Base-by-base conservation (phyloP, 1,140 invertebrate species). In the Hyphantria cunea region DNA sequence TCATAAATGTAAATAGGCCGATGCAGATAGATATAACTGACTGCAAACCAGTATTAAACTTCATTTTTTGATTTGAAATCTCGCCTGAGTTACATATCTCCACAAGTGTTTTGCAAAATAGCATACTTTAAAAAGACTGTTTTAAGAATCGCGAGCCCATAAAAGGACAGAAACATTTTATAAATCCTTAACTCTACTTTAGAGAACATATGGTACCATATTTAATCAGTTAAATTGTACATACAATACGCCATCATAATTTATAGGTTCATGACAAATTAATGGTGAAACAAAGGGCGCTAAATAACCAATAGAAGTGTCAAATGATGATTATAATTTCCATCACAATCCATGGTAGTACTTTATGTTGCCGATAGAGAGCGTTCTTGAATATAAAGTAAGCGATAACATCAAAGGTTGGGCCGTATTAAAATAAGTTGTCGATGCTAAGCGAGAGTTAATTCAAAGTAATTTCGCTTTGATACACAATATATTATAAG, bases 241-340 rank as follows among this genome's bases (percentile, higher is more conserved):
- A 17, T 14, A 48, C 45, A 51, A 60, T 42, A 60, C 48, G 25
- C 34, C 32, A 9, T 44, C 48, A 33, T 42, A 3, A 25, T 25
- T 25, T 25, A 25, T 25, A 25, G 17, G 17, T 25, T 25, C 17
- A 25, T 25, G 6, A 59, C 33, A 31, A 59, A 54, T 65, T 59
- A 62, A 59, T 66, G 59, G 45, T 45, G 31, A 58, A 61, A 72
- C 73, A 68, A 70, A 62, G 67, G 58, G 64, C 66, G 61, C 52
- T 66, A 65, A 64, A 68, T 76, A 78, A 74, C 50, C 73, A 63
- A 70, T 63, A 48, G 65, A 64, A 65, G 71, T 78, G 73, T 74
- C 71, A 78, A 72, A 68, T 75, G 66, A 80, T 86, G 66, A 82
- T 89, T 89, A 82, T 72, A 66, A 89, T 85, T 85, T 77, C 66